Percentiles rank a stretch among this genome's conserved stretches.
phyloP scores from a whole-genome alignment of 1,140 invertebrate species.

The Sweltsa coloradensis region DNA sequence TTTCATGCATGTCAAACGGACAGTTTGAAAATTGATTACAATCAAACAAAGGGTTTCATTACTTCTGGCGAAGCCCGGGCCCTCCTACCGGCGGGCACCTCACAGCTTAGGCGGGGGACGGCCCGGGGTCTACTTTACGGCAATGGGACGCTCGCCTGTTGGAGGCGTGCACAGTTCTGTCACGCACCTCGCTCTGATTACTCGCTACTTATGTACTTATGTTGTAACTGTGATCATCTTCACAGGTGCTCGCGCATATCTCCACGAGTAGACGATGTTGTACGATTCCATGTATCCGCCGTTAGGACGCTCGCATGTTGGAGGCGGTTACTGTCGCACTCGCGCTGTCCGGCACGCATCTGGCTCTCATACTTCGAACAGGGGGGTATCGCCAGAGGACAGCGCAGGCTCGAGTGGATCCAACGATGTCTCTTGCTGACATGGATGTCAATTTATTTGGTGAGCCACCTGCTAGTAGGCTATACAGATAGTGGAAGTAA shows the following conservation, averaged over 20 bases:
- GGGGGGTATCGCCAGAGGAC: slow-evolving; percentile 34
- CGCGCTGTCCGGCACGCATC: slow-evolving; percentile 54
- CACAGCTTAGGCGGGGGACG: no score
- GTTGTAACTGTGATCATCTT: slow-evolving; percentile 9
- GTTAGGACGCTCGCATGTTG: slow-evolving; percentile 48
- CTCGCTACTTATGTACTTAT: no score
- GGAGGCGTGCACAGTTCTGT: no score
- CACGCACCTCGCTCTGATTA: no score
- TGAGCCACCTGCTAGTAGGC: slow-evolving; percentile 44
- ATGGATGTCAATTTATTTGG: no score
- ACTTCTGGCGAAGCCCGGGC: no score
- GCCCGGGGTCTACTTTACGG: no score
- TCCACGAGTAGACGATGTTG: slow-evolving; percentile 58
- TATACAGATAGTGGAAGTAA: background rate
- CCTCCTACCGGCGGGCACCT: no score
- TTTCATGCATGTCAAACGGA: no score
- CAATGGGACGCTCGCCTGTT: no score
- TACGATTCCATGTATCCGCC: slow-evolving; percentile 60
- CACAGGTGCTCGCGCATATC: slow-evolving; percentile 48
- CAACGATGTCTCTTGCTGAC: slow-evolving; percentile 50
- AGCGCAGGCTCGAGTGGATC: slow-evolving; percentile 46
- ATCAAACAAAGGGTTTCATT: no score
- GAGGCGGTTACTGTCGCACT: slow-evolving; percentile 57
- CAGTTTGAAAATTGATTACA: no score
- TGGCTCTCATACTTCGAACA: slow-evolving; percentile 45